Evolutionary conservation across 2,888 invertebrate genomes (phyloP), one percentile per base, ranked within the genome.

Genomic region (Sesamia inferens): DNA sequence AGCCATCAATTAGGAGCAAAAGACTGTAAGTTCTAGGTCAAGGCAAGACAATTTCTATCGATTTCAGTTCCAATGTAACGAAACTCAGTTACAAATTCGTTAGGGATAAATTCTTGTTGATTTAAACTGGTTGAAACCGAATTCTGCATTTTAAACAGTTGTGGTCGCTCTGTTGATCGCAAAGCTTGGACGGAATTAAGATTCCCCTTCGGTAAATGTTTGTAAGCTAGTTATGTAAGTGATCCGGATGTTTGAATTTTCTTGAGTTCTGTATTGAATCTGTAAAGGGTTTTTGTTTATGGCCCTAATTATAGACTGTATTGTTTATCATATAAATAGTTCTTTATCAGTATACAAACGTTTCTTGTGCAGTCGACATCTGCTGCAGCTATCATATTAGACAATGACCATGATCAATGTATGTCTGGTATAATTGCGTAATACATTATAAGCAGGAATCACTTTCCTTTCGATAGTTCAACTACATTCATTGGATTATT

Each of bases 141-240:
- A 66, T 44, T 81, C 81, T 84, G 84, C 84, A 81, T 84, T 66
- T 84, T 81, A 84, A 81, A 67, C 84, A 81, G 81, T 67, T 66
- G 81, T 31, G 84, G 81, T 75, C 51, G 65, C 59, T 54, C 84
- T 65, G 74, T 74, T 70, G 80, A 61, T 70, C 67, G 84, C 31
- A 44, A 58, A 64, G 61, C 74, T 74, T 54, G 63, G n/a, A 31
- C n/a, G 42, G 55, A 68, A 70, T 83, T 67, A 68, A 79, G 68
- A 79, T 59, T 69, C 59, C 6, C 39, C 67, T 67, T 67, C 79
- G 58, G 79, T 79, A 47, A 83, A 79, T 82, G 68, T 82, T 83
- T 83, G 67, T 71, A 67, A 64, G 64, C 59, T 59, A 61, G 67
- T 65, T 79, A 24, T 51, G 64, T 47, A 64, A 64, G 67, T 47